A percentile compares a stretch with the other conserved stretches of the same genome.
phyloP scores from a whole-genome alignment of 2,888 invertebrate genomes.

The Trissoscelio sp. region DNA sequence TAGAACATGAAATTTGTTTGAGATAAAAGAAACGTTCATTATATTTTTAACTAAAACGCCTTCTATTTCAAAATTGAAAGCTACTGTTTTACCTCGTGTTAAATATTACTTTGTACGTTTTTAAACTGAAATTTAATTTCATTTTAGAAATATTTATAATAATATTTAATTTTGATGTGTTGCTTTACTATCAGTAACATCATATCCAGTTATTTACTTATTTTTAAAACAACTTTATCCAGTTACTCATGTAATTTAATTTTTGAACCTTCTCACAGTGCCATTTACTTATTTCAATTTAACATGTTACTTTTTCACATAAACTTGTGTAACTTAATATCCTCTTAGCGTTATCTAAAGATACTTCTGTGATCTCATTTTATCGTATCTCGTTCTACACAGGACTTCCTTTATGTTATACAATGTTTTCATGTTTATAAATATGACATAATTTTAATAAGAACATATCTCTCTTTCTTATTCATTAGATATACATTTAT shows the following conservation, averaged over 20 bases:
- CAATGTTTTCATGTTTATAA: constrained; percentile 29
- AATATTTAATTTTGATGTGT: no score
- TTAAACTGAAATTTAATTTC: no score
- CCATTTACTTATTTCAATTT: background rate
- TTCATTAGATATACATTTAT: no score
- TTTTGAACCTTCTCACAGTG: background rate
- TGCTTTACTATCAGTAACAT: background rate
- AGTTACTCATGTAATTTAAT: background rate
- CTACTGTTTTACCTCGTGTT: no score
- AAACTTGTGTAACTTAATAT: constrained; percentile 41
- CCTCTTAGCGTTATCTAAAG: constrained; percentile 29
- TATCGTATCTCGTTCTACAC: constrained; percentile 39
- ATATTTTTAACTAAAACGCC: no score
- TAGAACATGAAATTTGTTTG: no score
- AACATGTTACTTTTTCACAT: constrained; percentile 13
- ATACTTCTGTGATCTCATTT: constrained; percentile 36
- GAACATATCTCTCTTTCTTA: no score
- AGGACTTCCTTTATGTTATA: constrained; percentile 26
- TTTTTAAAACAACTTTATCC: background rate
- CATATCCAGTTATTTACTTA: no score
- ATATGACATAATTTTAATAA: constrained; percentile 13
- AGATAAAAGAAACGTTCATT: no score
- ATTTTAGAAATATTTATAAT: no score
- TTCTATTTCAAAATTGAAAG: no score
- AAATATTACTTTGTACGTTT: background rate